These are phyloP conservation scores for Euspilapteryx auroguttella DNA, from an alignment of 2,888 invertebrate species.

Conservation along the genomic window DNA sequence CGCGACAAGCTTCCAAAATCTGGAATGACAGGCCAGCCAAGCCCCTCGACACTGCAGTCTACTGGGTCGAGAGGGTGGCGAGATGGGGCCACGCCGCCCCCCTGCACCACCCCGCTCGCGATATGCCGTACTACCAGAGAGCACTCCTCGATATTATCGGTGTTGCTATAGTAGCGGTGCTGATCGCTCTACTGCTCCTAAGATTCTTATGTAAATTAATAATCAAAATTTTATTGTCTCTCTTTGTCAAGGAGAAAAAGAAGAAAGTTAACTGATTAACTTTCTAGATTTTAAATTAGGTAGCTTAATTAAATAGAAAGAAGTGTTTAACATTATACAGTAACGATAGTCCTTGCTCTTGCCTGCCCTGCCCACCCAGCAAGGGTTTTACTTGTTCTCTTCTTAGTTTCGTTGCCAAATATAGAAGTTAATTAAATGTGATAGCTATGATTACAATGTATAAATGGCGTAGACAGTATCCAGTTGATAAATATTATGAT, in stretches of 20 bases:
- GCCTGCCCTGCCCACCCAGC: no score
- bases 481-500: no score
- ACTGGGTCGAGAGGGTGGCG: constrained; percentile 60
- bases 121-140: constrained; percentile 15
- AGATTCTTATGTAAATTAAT: not conserved
- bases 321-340: no score
- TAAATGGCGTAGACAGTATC: no score
- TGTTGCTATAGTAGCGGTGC: not conserved
- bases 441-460: no score
- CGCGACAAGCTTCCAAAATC: constrained; percentile 41
- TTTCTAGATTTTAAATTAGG: no score
- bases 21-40: constrained; percentile 52
- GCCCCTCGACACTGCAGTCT: constrained; percentile 59
- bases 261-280: not conserved
- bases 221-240: not conserved
- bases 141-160: constrained; percentile 2
- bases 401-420: no score
- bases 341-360: no score
- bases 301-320: no score
- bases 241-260: constrained; percentile 2
- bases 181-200: not conserved
- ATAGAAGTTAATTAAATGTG: no score
- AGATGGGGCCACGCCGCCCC: constrained; percentile 34
- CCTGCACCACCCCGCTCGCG: constrained; percentile 24
- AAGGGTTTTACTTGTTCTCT: no score